Evolutionary conservation across 2,113 vertebrate genomes (phyloP).

Genomic region (Proterorhinus semilunaris): DNA sequence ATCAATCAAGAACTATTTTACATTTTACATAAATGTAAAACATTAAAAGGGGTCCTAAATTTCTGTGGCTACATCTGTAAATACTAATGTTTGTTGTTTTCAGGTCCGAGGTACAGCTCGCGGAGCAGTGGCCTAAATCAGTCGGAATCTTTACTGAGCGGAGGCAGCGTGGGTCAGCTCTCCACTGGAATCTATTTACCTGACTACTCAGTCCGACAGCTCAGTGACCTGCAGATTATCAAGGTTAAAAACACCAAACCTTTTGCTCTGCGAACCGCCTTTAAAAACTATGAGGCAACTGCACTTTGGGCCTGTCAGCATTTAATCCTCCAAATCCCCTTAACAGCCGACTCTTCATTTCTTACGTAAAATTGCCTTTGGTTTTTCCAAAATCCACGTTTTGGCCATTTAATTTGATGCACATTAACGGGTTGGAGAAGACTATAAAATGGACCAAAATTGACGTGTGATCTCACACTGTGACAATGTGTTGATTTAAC

Average conservation of each 20-base stretch:
- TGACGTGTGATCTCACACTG: too few relatives aligned
- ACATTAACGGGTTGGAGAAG: too few relatives aligned
- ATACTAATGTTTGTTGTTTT: conserved; percentile 9
- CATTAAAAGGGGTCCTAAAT: too few relatives aligned
- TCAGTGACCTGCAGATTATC: conserved; percentile 93
- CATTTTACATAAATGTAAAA: too few relatives aligned
- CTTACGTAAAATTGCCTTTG: conserved; percentile 51
- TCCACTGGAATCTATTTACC: conserved; percentile 88
- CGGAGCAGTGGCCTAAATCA: conserved; percentile 87
- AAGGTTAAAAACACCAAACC: conserved; percentile 78
- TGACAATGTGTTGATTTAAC: too few relatives aligned
- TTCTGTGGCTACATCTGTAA: too few relatives aligned
- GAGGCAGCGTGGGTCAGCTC: conserved; percentile 89
- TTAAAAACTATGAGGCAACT: not conserved
- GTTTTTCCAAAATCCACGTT: conserved; percentile 50
- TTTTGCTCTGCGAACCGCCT: not conserved
- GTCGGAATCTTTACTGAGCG: conserved; percentile 87
- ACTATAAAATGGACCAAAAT: too few relatives aligned
- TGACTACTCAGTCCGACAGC: conserved; percentile 94
- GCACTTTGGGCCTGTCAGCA: conserved; percentile 26
- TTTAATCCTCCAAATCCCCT: conserved; percentile 38
- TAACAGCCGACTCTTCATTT: conserved; percentile 32
- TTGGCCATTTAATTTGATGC: not conserved
- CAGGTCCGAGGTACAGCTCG: conserved; percentile 89
- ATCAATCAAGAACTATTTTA: too few relatives aligned